These are phyloP conservation scores for Oithona nana DNA, from an alignment of 2,888 invertebrate genomes.

Conservation along the genomic window DNA sequence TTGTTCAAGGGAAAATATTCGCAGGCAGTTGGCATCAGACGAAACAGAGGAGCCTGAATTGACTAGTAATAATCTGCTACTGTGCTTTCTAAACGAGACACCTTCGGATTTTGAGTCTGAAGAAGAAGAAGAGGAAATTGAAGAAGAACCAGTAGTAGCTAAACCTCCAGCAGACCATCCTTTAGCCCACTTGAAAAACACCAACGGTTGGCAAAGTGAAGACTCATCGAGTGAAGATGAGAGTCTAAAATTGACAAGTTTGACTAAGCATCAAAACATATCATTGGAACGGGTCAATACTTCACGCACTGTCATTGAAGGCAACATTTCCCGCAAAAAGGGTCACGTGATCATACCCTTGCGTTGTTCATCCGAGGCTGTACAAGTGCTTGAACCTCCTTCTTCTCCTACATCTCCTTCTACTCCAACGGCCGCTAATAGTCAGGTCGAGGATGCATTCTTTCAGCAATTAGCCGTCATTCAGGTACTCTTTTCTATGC, in stretches of 20 bases:
- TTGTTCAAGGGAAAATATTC: neutral
- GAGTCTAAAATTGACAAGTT: neutral
- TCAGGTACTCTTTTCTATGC: neutral
- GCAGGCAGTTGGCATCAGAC: neutral
- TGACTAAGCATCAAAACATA: no score
- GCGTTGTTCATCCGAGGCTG: neutral
- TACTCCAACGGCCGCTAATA: neutral
- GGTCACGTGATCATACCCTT: slow-evolving; percentile 11
- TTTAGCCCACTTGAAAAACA: neutral
- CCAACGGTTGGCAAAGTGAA: neutral
- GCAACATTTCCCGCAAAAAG: slow-evolving; percentile 9
- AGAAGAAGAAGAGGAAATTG: slow-evolving; percentile 22
- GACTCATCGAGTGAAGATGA: neutral
- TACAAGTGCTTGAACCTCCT: neutral
- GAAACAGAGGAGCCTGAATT: neutral
- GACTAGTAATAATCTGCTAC: slow-evolving; percentile 51
- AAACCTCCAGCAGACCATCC: neutral
- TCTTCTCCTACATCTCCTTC: neutral
- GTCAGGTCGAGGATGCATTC: neutral
- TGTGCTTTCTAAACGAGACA: slow-evolving; percentile 87
- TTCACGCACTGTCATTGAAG: neutral
- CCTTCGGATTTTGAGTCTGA: slow-evolving; percentile 60
- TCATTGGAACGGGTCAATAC: neutral
- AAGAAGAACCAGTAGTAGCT: neutral
- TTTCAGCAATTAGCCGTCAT: neutral